These are phyloP conservation scores for Xiphophorus couchianus DNA, from an alignment of 2,113 vertebrate genomes.

Conservation along the genomic window DNA sequence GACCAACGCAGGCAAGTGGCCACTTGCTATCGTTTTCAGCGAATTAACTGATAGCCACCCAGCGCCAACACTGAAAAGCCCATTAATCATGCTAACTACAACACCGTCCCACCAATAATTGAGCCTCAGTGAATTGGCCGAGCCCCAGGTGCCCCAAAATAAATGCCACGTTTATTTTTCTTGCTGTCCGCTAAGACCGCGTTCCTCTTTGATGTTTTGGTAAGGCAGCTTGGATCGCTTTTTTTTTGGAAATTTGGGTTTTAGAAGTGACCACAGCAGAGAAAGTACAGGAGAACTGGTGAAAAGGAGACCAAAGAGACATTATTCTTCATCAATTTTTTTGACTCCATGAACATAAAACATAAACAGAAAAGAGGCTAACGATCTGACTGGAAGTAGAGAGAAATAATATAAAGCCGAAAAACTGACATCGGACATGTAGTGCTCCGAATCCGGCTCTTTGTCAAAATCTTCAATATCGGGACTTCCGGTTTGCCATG, in stretches of 20 bases:
- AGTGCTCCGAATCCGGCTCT: neutral
- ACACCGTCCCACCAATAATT: constrained; percentile 70
- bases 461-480: neutral
- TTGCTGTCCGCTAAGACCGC: constrained; percentile 44
- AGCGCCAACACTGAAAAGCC: constrained; percentile 71
- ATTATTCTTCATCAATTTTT: constrained; percentile 46
- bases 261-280: constrained; percentile 38
- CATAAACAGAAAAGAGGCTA: constrained; percentile 27
- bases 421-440: neutral
- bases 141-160: constrained; percentile 62
- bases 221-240: constrained; percentile 46
- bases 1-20: constrained; percentile 48
- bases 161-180: constrained; percentile 65
- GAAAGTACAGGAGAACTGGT: constrained; percentile 22
- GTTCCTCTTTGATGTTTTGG: constrained; percentile 47
- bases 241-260: constrained; percentile 42
- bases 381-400: constrained; percentile 23
- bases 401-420: neutral
- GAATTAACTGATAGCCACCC: constrained; percentile 74
- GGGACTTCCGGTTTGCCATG: too few relatives aligned
- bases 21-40: constrained; percentile 69
- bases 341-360: constrained; percentile 48
- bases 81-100: constrained; percentile 69
- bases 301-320: constrained; percentile 21
- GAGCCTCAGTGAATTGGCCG: constrained; percentile 54